A percentile compares a stretch with the other conserved stretches of the same genome.
phyloP scores from a whole-genome alignment of 64 coral and sea anemone genomes.

The Pocillopora verrucosa region DNA sequence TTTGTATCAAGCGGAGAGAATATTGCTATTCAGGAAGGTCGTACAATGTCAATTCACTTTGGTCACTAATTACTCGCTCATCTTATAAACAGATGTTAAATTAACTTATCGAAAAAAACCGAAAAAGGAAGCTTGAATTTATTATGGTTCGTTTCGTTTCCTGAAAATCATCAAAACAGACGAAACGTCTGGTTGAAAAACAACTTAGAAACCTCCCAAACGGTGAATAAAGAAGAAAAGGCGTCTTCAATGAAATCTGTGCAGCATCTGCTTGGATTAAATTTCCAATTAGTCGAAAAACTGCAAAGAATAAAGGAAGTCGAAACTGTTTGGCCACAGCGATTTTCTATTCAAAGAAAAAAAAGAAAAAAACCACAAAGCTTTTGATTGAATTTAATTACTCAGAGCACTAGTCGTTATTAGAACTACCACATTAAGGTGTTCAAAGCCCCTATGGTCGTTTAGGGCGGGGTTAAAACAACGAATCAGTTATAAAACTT shows the following conservation, averaged over 20 bases:
- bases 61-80: background rate
- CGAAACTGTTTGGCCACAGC: background rate
- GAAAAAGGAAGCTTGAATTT: background rate
- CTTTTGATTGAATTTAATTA: background rate
- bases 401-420: background rate
- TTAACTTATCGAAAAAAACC: background rate
- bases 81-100: background rate
- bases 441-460: background rate
- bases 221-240: background rate
- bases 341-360: constrained; percentile 3
- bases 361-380: background rate
- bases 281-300: constrained; percentile 19
- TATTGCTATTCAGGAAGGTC: background rate
- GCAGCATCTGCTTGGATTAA: constrained; percentile 1
- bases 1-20: background rate
- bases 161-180: background rate
- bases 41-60: background rate
- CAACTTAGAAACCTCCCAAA: background rate
- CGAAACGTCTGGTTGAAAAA: too few relatives aligned
- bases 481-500: constrained; percentile 24
- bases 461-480: background rate
- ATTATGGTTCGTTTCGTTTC: background rate
- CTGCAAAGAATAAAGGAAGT: background rate
- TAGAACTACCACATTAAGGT: background rate
- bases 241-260: background rate